A percentile compares a stretch with the other conserved stretches of the same genome.
Conservation (phyloP, 2,797 vertebrate species). For the Hippopotamyrus pictus region DNA sequence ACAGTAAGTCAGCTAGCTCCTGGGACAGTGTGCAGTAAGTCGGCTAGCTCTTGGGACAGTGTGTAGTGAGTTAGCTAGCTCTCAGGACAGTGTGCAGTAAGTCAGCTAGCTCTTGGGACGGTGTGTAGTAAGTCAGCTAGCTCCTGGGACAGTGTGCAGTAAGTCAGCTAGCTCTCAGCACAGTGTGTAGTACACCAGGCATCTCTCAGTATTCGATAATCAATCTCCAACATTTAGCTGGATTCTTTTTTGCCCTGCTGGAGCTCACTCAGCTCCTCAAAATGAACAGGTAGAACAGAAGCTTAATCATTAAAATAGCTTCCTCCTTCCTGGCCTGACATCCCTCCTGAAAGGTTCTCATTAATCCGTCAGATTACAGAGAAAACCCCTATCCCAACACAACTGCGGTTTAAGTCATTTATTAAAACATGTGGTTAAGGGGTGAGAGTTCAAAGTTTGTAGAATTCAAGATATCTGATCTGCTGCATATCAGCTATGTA, state of each 20-base stretch:
- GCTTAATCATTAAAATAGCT: background rate
- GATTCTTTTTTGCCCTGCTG: background rate
- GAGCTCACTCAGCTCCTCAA: background rate
- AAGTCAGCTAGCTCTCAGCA: background rate
- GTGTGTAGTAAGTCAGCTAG: background rate
- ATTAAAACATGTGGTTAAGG: background rate
- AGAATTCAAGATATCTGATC: background rate
- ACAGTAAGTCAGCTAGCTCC: background rate
- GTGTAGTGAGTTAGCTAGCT: background rate
- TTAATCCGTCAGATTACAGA: background rate
- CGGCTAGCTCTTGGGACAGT: background rate
- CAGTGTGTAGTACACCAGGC: background rate
- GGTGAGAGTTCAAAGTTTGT: slow-evolving; percentile 3
- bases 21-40: background rate
- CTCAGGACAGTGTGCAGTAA: background rate
- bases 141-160: background rate
- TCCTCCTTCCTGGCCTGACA: background rate
- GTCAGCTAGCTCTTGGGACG: background rate
- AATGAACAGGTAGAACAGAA: background rate
- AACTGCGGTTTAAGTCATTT: background rate
- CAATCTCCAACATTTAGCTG: background rate
- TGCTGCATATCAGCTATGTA: background rate
- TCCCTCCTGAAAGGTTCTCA: background rate
- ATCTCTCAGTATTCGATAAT: background rate
- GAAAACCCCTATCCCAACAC: background rate